Conservation (phyloP, 2,797 vertebrate genomes). For the Oceanodroma leucorhoa region DNA sequence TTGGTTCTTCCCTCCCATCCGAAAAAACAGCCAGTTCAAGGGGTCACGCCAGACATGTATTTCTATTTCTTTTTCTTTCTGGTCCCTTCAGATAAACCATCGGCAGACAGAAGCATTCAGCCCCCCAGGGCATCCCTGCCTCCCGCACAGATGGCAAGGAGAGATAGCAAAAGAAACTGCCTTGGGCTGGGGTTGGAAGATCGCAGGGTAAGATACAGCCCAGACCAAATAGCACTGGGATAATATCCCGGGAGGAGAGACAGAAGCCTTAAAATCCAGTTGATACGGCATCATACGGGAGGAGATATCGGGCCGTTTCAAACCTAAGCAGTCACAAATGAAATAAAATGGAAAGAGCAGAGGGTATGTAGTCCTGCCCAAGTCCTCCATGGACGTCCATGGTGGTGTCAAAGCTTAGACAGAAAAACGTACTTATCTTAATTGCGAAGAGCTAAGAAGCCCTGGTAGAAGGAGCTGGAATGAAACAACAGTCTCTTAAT, state of each 20-base stretch:
- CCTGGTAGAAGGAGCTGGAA: not conserved
- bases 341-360: not conserved
- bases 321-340: not conserved
- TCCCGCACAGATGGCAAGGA: not conserved
- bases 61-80: not conserved
- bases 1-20: not conserved
- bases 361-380: not conserved
- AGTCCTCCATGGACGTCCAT: not conserved
- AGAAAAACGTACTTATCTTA: not conserved
- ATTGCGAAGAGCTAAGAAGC: not conserved
- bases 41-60: accelerated
- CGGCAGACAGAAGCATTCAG: not conserved
- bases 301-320: not conserved
- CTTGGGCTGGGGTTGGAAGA: not conserved
- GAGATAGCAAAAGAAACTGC: not conserved
- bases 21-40: accelerated
- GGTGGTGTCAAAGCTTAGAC: not conserved
- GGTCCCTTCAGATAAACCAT: not conserved
- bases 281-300: accelerated
- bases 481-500: not conserved
- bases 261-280: not conserved
- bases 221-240: not conserved
- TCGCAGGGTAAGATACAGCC: not conserved
- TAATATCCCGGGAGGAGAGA: not conserved
- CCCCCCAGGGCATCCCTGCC: not conserved